Evolutionary conservation across 2,888 invertebrate species (phyloP).

Genomic region (Rotaria macrura): DNA sequence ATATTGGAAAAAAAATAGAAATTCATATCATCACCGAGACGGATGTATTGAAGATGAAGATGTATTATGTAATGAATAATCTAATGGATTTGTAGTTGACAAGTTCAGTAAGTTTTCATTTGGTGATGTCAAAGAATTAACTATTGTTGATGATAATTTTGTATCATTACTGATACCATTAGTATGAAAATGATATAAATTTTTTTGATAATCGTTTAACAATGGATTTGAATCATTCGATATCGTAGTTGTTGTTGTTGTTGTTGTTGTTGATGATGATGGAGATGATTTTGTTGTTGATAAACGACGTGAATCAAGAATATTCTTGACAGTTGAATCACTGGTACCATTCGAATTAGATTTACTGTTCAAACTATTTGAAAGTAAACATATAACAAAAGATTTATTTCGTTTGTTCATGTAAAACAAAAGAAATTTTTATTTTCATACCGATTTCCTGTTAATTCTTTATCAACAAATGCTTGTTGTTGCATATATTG

Average conservation of each 20-base stretch:
- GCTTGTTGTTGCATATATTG: neutral
- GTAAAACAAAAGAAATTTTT: no score
- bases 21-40: neutral
- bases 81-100: neutral
- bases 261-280: neutral
- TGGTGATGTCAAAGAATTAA: neutral
- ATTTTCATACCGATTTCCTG: neutral
- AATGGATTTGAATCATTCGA: neutral
- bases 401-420: neutral
- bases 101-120: neutral
- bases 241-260: neutral
- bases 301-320: neutral
- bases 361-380: neutral
- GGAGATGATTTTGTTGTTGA: neutral
- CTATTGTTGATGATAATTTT: neutral
- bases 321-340: constrained; percentile 1
- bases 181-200: neutral
- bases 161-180: neutral
- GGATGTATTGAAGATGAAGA: neutral
- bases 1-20: neutral
- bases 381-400: neutral
- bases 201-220: neutral
- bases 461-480: neutral
- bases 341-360: neutral
- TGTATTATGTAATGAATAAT: neutral